These are phyloP conservation scores for Punctoribates punctum DNA, from an alignment of 2,888 invertebrate species.

Conservation along the genomic window DNA sequence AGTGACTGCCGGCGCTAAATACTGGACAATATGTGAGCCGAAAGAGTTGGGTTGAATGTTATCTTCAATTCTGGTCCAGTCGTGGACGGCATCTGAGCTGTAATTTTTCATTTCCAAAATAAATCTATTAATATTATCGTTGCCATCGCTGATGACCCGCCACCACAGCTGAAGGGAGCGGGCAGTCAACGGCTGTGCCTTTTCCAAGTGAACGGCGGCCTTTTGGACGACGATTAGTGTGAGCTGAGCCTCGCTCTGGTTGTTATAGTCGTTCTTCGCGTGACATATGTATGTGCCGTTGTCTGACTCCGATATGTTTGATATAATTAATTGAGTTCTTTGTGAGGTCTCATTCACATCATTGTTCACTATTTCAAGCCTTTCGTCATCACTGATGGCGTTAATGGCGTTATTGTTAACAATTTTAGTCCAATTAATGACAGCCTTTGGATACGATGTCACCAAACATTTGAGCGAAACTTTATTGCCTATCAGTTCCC, in stretches of 20 bases:
- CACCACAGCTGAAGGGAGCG: constrained; percentile 45
- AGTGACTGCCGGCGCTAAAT: constrained; percentile 46
- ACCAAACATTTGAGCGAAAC: constrained; percentile 46
- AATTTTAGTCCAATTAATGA: constrained; percentile 44
- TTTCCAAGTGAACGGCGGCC: constrained; percentile 45
- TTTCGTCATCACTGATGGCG: not conserved
- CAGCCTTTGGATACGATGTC: constrained; percentile 44
- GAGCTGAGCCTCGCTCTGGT: constrained; percentile 43
- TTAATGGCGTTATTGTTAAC: constrained; percentile 7
- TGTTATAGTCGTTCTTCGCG: constrained; percentile 51
- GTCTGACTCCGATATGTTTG: constrained; percentile 63
- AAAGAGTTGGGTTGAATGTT: constrained; percentile 44
- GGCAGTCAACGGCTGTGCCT: constrained; percentile 43
- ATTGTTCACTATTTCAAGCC: not conserved
- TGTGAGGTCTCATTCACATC: constrained; percentile 36
- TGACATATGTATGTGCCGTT: constrained; percentile 68
- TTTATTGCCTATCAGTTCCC: constrained; percentile 38
- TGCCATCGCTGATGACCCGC: constrained; percentile 46
- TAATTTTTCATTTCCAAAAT: constrained; percentile 43
- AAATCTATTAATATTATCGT: constrained; percentile 44
- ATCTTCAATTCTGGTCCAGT: constrained; percentile 42
- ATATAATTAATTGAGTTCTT: constrained; percentile 61
- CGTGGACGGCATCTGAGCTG: constrained; percentile 41
- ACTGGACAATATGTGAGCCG: constrained; percentile 45
- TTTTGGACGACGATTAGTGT: constrained; percentile 46